Evolutionary conservation across 2,797 vertebrate species (phyloP).

Genomic region (Pangasius djambal): DNA sequence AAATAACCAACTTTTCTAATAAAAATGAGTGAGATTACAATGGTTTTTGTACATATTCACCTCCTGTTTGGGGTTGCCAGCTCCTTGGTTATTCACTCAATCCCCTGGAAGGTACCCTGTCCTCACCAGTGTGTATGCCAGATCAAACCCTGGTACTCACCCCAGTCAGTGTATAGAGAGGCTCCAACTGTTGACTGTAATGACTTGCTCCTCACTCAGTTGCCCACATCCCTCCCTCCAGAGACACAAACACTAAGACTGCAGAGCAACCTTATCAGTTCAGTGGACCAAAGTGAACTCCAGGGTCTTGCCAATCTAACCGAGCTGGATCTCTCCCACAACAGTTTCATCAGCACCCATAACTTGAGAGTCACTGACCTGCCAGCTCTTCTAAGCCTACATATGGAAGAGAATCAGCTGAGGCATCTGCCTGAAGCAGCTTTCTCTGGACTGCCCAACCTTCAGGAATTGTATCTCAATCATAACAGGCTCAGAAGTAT

Average conservation of each 20-base stretch:
- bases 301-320: conserved; percentile 87
- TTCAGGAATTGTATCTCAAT: conserved; percentile 96
- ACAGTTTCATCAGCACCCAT: conserved; percentile 81
- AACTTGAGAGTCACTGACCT: conserved; percentile 78
- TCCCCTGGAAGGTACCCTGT: conserved; percentile 91
- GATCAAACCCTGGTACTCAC: conserved; percentile 96
- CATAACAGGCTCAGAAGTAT: conserved; percentile 90
- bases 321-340: conserved; percentile 95
- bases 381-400: conserved; percentile 87
- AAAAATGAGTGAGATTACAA: conserved; percentile 76
- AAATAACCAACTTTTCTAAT: conserved; percentile 14
- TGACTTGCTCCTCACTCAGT: conserved; percentile 84
- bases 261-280: conserved; percentile 90
- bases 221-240: conserved; percentile 81
- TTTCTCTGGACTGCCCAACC: conserved; percentile 82
- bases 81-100: conserved; percentile 77
- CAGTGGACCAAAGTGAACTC: conserved; percentile 79
- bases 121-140: conserved; percentile 89
- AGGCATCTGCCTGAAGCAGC: conserved; percentile 82
- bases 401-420: conserved; percentile 95
- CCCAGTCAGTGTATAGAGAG: conserved; percentile 89
- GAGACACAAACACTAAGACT: conserved; percentile 92
- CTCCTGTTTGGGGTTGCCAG: conserved; percentile 78
- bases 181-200: conserved; percentile 97
- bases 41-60: conserved; percentile 76